Conservation (phyloP, 2,113 vertebrate species). For the Setophaga coronata region DNA sequence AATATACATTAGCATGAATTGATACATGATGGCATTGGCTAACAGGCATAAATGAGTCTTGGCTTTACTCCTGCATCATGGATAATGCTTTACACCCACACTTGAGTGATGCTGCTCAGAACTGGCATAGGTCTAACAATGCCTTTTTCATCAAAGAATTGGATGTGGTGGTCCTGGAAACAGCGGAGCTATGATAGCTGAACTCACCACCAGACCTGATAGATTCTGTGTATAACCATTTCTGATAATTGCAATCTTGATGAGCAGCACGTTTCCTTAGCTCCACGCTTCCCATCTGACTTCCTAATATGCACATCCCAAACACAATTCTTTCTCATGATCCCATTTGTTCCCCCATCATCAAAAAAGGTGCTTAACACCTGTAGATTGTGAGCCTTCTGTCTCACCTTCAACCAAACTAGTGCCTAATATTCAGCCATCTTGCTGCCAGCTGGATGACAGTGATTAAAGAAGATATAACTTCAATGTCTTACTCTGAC, state of each 20-base stretch:
- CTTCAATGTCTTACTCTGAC: not conserved
- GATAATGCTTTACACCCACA: not conserved
- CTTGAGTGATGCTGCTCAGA: not conserved
- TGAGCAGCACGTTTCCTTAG: not conserved
- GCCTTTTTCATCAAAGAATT: not conserved
- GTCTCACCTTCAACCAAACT: not conserved
- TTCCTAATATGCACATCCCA: not conserved
- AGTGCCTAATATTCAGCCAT: not conserved
- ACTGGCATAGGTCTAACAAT: not conserved
- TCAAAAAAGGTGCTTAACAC: not conserved
- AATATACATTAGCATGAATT: not conserved
- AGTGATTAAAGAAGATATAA: not conserved
- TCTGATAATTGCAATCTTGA: rapidly evolving
- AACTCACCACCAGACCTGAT: not conserved
- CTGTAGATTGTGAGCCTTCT: not conserved
- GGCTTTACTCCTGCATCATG: not conserved
- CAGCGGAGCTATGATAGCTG: not conserved
- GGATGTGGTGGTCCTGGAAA: not conserved
- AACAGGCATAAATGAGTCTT: not conserved
- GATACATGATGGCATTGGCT: not conserved
- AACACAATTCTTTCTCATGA: not conserved
- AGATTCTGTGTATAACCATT: not conserved
- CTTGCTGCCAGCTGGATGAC: not conserved
- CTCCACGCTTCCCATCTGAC: not conserved
- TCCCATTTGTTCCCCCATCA: not conserved